phyloP scores from a whole-genome alignment of 2,797 vertebrate species.

The Tokudaia muenninki region DNA sequence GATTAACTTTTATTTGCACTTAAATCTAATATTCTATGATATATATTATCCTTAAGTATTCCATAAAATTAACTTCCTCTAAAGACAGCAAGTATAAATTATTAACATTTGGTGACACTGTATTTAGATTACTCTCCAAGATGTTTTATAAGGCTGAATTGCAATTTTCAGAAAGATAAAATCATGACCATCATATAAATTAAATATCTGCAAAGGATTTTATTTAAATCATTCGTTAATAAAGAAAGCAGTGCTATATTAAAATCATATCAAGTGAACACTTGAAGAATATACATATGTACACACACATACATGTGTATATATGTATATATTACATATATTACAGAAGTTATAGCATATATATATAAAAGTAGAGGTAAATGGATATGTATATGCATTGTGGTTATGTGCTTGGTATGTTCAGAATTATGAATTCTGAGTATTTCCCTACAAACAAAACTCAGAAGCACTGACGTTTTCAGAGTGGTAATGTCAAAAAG shows the following conservation, averaged over 20 bases:
- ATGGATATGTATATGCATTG: not conserved
- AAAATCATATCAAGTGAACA: not conserved
- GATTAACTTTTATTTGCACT: slow-evolving; percentile 14
- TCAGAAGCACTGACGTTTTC: not conserved
- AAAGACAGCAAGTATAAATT: slow-evolving; percentile 29
- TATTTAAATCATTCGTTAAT: slow-evolving; percentile 32
- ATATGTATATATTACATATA: too few relatives aligned
- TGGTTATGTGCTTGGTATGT: not conserved
- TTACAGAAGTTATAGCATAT: not conserved
- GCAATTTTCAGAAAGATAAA: slow-evolving; percentile 45
- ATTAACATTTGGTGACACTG: slow-evolving; percentile 26
- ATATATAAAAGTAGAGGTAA: not conserved
- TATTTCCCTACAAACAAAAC: not conserved
- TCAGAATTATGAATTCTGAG: not conserved
- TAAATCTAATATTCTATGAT: not conserved
- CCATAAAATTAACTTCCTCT: not conserved
- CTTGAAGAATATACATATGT: not conserved
- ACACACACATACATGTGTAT: not conserved
- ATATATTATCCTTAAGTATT: slow-evolving; percentile 1
- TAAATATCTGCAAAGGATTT: not conserved
- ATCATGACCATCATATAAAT: not conserved
- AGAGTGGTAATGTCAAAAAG: not conserved
- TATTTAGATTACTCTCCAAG: not conserved
- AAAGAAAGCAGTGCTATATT: not conserved
- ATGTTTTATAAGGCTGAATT: slow-evolving; percentile 30